Evolutionary conservation across 2,888 invertebrate species (phyloP).

Genomic region (Melieria crassipennis): DNA sequence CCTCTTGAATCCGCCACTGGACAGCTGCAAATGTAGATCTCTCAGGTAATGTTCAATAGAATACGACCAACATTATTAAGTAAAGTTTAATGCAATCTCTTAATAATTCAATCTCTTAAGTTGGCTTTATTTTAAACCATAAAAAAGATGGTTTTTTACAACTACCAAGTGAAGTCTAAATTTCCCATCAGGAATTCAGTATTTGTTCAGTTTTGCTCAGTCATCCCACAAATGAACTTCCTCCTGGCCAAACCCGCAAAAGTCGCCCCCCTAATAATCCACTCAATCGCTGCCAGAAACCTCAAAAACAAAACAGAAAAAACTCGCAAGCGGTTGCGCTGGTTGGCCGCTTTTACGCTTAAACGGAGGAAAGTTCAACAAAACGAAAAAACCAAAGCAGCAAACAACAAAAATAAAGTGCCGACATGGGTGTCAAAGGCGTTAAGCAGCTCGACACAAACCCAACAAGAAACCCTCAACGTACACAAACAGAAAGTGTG

Average conservation of each 20-base stretch:
- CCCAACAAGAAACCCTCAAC: too few relatives aligned
- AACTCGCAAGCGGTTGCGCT: conserved; percentile 17
- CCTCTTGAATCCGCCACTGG: too few relatives aligned
- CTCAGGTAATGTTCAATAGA: too few relatives aligned
- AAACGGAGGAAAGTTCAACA: not conserved
- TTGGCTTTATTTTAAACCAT: too few relatives aligned
- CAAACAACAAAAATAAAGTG: conserved; percentile 12
- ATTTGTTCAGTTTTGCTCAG: not conserved
- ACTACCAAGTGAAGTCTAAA: too few relatives aligned
- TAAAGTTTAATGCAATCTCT: too few relatives aligned
- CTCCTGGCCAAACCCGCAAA: not conserved
- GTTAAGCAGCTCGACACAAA: conserved; percentile 1
- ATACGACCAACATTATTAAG: too few relatives aligned
- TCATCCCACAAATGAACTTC: conserved; percentile 2
- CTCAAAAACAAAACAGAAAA: too few relatives aligned
- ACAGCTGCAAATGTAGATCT: too few relatives aligned
- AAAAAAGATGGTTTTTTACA: too few relatives aligned
- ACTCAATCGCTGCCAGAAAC: not conserved
- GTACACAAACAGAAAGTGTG: not conserved
- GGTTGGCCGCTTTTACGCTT: conserved; percentile 35
- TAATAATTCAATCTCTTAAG: too few relatives aligned
- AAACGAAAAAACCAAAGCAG: not conserved
- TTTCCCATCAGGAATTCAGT: too few relatives aligned
- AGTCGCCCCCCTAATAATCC: not conserved
- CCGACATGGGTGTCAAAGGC: conserved; percentile 12